Conservation (phyloP, 2,113 vertebrate genomes). For the Paramormyrops kingsleyae region DNA sequence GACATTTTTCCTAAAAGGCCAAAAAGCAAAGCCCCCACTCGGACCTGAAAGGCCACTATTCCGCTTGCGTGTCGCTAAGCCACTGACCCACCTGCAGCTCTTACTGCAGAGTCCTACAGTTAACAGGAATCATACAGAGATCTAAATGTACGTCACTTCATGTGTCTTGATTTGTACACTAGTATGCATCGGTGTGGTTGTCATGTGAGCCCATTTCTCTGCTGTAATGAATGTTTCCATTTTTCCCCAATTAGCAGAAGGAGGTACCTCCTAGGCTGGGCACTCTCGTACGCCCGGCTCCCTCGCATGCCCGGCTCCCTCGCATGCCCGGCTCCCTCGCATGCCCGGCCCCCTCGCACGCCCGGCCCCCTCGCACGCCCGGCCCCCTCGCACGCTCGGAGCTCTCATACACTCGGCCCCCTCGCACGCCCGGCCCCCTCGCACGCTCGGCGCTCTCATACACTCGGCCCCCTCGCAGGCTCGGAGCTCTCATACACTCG, state of each 20-base stretch:
- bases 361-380: too few relatives aligned
- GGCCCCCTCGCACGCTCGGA: too few relatives aligned
- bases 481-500: too few relatives aligned
- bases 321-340: too few relatives aligned
- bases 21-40: neutral
- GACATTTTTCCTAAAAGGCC: neutral
- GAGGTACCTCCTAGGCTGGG: neutral
- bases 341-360: too few relatives aligned
- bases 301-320: too few relatives aligned
- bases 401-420: too few relatives aligned
- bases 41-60: neutral
- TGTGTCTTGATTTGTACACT: neutral
- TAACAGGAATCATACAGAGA: neutral
- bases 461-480: too few relatives aligned
- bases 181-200: neutral
- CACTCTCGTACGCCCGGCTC: neutral
- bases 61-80: neutral
- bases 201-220: neutral
- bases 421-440: neutral
- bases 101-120: neutral
- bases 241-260: conserved; percentile 1
- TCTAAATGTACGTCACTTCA: neutral
- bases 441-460: too few relatives aligned
- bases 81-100: neutral
- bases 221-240: neutral